Percentiles rank a stretch among this genome's conserved stretches.
phyloP scores from a whole-genome alignment of 2,113 vertebrate species.

The Dipodomys merriami region DNA sequence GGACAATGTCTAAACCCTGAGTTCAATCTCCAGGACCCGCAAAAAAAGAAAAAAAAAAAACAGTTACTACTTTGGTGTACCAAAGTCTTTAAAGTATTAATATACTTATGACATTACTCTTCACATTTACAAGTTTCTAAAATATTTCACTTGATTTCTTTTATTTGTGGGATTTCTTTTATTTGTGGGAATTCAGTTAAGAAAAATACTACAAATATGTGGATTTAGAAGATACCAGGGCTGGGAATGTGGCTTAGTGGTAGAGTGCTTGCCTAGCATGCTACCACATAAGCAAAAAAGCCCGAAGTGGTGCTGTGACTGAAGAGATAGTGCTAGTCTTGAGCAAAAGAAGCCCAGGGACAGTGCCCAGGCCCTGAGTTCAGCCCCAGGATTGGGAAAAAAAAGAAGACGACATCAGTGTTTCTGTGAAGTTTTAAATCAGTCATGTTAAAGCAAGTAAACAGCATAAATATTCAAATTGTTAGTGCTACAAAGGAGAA shows the following conservation, averaged over 20 bases:
- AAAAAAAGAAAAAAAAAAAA: too few species aligned
- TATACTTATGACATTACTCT: slow-evolving; percentile 4
- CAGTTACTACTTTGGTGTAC: background rate
- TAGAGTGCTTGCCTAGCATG: too few species aligned
- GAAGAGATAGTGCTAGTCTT: too few species aligned
- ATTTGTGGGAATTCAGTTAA: background rate
- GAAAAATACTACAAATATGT: slow-evolving; percentile 12
- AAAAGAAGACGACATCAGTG: background rate
- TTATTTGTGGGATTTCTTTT: background rate
- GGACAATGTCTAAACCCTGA: too few species aligned
- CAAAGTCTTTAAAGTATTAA: slow-evolving; percentile 7
- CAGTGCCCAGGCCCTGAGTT: too few species aligned
- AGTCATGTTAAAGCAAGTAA: slow-evolving; percentile 22
- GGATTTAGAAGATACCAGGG: background rate
- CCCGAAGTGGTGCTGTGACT: too few species aligned
- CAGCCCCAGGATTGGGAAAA: too few species aligned
- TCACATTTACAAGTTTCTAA: slow-evolving; percentile 2
- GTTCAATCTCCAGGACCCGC: too few species aligned
- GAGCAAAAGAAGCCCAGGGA: too few species aligned
- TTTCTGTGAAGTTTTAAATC: slow-evolving; percentile 33
- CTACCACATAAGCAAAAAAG: too few species aligned
- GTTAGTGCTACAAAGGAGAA: background rate
- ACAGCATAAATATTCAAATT: slow-evolving; percentile 2
- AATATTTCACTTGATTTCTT: slow-evolving; percentile 46
- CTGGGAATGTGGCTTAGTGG: too few species aligned